Conservation (phyloP, 2,888 invertebrate species). For the Pollenia griseotomentosa region DNA sequence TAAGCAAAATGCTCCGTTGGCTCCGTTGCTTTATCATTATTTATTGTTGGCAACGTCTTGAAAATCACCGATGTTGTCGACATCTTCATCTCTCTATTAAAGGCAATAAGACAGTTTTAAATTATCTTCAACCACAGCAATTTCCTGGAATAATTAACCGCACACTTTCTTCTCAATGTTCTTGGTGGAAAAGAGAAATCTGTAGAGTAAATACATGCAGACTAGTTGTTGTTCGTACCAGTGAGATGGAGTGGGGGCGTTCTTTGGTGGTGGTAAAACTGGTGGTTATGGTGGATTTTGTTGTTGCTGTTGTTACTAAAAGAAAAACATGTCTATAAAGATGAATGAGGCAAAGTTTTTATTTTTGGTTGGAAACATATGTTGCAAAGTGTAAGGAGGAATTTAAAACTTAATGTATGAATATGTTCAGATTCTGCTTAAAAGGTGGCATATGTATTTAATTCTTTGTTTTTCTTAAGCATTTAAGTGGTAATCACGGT, state of each 20-base stretch:
- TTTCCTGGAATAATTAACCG: conserved; percentile 66
- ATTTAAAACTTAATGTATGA: conserved; percentile 5
- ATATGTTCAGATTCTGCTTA: not conserved
- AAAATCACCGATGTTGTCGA: conserved; percentile 7
- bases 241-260: not conserved
- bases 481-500: not conserved
- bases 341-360: not conserved
- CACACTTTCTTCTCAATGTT: conserved; percentile 42
- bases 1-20: not conserved
- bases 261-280: not conserved
- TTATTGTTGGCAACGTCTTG: conserved; percentile 10
- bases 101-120: conserved; percentile 53
- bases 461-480: not conserved
- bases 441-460: not conserved
- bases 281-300: conserved; percentile 22
- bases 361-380: not conserved
- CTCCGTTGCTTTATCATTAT: conserved; percentile 4
- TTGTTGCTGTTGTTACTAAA: not conserved
- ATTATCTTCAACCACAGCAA: conserved; percentile 59
- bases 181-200: not conserved
- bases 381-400: not conserved
- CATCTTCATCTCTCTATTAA: conserved; percentile 18
- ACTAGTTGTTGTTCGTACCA: not conserved
- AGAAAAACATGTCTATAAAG: not conserved
- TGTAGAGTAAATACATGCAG: not conserved